Percentiles rank a stretch among this genome's conserved stretches.
Evolutionary conservation across 2,113 vertebrate species (phyloP).

Genomic region (Fregata magnificens): DNA sequence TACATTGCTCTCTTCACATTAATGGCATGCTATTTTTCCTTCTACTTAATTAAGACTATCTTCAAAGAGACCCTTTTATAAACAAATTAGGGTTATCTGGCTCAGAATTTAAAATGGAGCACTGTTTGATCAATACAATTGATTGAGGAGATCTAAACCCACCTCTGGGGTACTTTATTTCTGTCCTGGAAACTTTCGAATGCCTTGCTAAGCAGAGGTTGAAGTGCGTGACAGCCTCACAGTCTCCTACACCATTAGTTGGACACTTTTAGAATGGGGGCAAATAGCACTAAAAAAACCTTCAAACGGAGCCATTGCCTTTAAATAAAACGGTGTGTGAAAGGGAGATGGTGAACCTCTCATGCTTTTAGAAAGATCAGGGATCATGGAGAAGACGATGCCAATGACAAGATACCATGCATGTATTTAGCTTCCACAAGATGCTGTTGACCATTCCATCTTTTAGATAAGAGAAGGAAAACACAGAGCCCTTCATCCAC

Average conservation of each 20-base stretch:
- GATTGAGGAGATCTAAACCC: slow-evolving; percentile 19
- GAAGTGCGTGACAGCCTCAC: neutral
- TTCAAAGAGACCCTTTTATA: slow-evolving; percentile 46
- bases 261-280: neutral
- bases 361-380: neutral
- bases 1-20: neutral
- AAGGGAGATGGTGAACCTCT: neutral
- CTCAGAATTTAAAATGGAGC: slow-evolving; percentile 18
- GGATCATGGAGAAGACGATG: neutral
- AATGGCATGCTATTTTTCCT: neutral
- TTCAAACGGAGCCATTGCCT: neutral
- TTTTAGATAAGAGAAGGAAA: neutral
- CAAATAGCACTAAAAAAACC: neutral
- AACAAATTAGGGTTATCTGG: slow-evolving; percentile 41
- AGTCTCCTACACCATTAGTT: neutral
- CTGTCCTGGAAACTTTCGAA: neutral
- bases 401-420: rapidly evolving
- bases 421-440: neutral
- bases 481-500: neutral
- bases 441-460: neutral
- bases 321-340: neutral
- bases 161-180: neutral
- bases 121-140: slow-evolving; percentile 34
- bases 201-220: neutral
- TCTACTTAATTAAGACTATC: slow-evolving; percentile 49